Evolutionary conservation across 2,888 invertebrate genomes (phyloP), one percentile per base, ranked within the genome.

Genomic region (Lobophora halterata): DNA sequence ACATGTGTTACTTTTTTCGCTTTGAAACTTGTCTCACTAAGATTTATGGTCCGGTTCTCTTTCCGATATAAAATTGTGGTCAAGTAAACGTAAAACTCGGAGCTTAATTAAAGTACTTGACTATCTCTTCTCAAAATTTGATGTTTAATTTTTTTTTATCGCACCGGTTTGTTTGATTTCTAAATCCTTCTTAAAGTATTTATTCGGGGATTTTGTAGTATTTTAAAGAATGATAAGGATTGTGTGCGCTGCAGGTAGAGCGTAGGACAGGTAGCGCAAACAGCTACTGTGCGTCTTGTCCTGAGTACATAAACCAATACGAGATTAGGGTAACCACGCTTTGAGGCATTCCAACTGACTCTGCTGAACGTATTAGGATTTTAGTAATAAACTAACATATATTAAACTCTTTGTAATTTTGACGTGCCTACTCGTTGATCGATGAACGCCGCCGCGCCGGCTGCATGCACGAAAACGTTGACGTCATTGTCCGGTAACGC

Each of bases 1-100:
- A 85, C 85, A 86, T 78, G 80, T 86, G 87, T 87, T 86, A 82
- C 81, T 80, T 85, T 85, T 86, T 86, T 86, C 83, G 80, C 82
- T 81, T 79, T 78, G 73, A 77, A 80, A 71, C 69, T 78, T 79
- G 78, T 69, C 71, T 53, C 55, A 55, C 52, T 58, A 77, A 85
- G 83, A 86, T 87, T 87, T 87, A 86, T 82, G 73, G 63, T 62
- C 67, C 63, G 67, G 70, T 71, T 71, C 67, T 57, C 46, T 72
- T 72, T 68, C 62, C 66, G 65, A 77, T 73, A 73, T 74, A 76
- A 76, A 70, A 57, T 70, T 75, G 79, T 65, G 81, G 80, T 76
- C 73, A 64, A 66, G 69, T 67, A 58, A 67, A 73, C 67, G 63
- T 71, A 63, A 71, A 73, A 66, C 55, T 67, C 61, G 30, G 63